A percentile compares a stretch with the other conserved stretches of the same genome.
Conservation (phyloP, 2,888 invertebrate species). For the Athrips mouffetella region DNA sequence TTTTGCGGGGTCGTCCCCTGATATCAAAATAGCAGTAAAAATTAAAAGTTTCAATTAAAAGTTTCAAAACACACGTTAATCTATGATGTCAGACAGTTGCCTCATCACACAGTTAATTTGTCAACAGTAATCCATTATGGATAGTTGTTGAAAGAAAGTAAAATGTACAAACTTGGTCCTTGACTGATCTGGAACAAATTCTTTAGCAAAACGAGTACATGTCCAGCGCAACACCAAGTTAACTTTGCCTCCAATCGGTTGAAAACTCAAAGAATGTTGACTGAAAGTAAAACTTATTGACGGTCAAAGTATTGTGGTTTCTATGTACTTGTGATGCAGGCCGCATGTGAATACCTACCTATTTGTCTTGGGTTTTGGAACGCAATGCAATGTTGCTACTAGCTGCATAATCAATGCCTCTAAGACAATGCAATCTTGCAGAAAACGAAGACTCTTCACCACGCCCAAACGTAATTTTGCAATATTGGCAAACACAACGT, state of each 20-base stretch:
- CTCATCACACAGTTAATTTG: not conserved
- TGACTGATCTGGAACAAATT: constrained; percentile 64
- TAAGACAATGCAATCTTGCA: constrained; percentile 7
- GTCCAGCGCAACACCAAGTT: constrained; percentile 18
- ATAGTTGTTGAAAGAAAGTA: constrained; percentile 54
- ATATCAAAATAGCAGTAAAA: too few species aligned
- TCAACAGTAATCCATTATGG: constrained; percentile 11
- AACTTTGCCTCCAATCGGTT: constrained; percentile 22
- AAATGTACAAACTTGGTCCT: constrained; percentile 62
- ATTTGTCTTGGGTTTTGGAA: constrained; percentile 55
- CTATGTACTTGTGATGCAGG: constrained; percentile 54
- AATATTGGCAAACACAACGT: too few species aligned
- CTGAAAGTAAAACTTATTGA: constrained; percentile 22
- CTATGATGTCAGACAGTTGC: not conserved
- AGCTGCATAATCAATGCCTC: constrained; percentile 56
- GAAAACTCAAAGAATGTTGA: constrained; percentile 26
- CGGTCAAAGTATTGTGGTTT: constrained; percentile 30
- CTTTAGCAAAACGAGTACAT: constrained; percentile 42
- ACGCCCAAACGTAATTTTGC: too few species aligned
- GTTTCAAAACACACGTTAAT: not conserved
- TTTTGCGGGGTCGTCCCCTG: too few species aligned
- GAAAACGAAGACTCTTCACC: too few species aligned
- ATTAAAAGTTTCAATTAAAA: not conserved
- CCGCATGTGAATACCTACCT: too few species aligned
- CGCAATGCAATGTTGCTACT: constrained; percentile 54